phyloP scores from a whole-genome alignment of 1,140 invertebrate genomes.

The Heterodera carotae region DNA sequence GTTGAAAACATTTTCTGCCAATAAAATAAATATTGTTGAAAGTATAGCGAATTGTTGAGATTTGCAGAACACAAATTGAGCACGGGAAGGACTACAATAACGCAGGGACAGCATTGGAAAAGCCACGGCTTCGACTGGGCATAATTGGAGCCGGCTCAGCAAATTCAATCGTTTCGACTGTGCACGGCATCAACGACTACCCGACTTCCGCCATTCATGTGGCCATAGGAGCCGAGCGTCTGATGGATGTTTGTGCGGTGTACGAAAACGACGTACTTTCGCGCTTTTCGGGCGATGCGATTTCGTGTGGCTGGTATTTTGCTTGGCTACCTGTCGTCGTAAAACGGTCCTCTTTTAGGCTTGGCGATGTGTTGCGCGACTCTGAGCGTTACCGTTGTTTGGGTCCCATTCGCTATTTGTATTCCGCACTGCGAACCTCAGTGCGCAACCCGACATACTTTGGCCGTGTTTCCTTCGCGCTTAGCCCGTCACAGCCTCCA shows the following conservation, averaged over 20 bases:
- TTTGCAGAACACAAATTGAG: conserved; percentile 65
- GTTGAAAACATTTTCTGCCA: no score
- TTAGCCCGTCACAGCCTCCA: conserved; percentile 45
- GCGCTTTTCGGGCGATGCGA: conserved; percentile 77
- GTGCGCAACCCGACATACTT: conserved; percentile 61
- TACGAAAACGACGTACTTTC: conserved; percentile 73
- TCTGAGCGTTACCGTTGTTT: conserved; percentile 84
- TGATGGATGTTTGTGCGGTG: conserved; percentile 79
- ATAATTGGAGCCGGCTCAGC: conserved; percentile 74
- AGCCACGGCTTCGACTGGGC: conserved; percentile 69
- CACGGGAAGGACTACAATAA: conserved; percentile 67
- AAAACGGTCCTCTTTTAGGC: conserved; percentile 56
- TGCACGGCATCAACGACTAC: conserved; percentile 81
- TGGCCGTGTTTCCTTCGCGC: conserved; percentile 57
- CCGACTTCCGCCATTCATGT: conserved; percentile 80
- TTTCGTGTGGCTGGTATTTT: conserved; percentile 78
- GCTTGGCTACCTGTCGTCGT: conserved; percentile 12
- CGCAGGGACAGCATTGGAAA: conserved; percentile 71
- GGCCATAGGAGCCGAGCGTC: conserved; percentile 69
- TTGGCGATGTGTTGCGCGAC: conserved; percentile 80
- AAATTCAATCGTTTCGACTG: conserved; percentile 79
- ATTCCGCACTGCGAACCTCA: conserved; percentile 58
- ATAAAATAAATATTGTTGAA: no score
- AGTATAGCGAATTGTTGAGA: no score
- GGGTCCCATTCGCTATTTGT: conserved; percentile 74